These are phyloP conservation scores for Microcaecilia unicolor DNA, from an alignment of 2,797 vertebrate species.

Conservation along the genomic window DNA sequence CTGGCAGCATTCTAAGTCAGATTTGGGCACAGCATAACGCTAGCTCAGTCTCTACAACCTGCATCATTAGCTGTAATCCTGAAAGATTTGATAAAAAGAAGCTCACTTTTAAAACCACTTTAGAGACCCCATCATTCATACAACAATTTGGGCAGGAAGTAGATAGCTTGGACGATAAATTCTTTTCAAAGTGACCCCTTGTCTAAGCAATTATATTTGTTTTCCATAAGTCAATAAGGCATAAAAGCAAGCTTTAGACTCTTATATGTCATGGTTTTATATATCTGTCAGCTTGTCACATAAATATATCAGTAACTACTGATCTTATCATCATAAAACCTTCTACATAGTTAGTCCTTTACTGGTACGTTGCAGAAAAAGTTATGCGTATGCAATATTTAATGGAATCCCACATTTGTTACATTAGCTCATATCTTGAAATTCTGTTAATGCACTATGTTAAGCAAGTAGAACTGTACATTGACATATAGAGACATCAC, in stretches of 20 bases:
- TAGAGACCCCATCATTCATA: slow-evolving; percentile 43
- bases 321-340: slow-evolving; percentile 90
- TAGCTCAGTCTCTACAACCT: slow-evolving; percentile 16
- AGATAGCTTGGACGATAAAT: slow-evolving; percentile 55
- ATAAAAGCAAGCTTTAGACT: slow-evolving; percentile 62
- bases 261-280: too few relatives aligned
- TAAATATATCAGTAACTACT: slow-evolving; percentile 96
- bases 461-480: slow-evolving; percentile 19
- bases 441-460: slow-evolving; percentile 39
- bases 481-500: too few relatives aligned
- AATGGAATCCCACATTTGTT: slow-evolving; percentile 55
- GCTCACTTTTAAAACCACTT: slow-evolving; percentile 42
- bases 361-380: slow-evolving; percentile 73
- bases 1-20: slow-evolving; percentile 24
- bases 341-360: slow-evolving; percentile 80
- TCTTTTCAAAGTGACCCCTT: slow-evolving; percentile 51
- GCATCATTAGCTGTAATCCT: slow-evolving; percentile 25
- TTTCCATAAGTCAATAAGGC: slow-evolving; percentile 44
- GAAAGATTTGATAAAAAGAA: slow-evolving; percentile 39
- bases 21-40: slow-evolving; percentile 23
- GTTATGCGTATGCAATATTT: slow-evolving; percentile 60
- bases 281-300: slow-evolving; percentile 85
- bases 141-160: slow-evolving; percentile 53
- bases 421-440: slow-evolving; percentile 53
- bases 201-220: slow-evolving; percentile 46